Conservation (phyloP, 1,140 invertebrate genomes). For the Euglossa dilemma region DNA sequence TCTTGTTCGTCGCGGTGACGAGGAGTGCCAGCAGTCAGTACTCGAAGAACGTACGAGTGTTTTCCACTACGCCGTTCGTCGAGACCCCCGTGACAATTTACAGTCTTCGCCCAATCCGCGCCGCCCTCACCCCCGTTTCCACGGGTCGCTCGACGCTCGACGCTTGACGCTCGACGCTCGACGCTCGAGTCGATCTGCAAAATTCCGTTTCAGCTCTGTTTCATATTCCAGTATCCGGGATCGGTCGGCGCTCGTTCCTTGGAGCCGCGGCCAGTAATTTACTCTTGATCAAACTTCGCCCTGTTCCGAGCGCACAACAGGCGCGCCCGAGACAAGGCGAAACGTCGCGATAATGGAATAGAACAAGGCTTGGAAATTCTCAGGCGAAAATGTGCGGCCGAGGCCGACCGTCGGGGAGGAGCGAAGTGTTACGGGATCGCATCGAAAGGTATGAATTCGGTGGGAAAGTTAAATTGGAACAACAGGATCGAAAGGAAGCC, state of each 20-base stretch:
- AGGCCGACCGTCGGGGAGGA: background rate
- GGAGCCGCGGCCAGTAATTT: background rate
- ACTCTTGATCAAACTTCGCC: background rate
- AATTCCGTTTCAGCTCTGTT: slow-evolving; percentile 38
- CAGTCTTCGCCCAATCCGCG: background rate
- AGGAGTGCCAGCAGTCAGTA: slow-evolving; percentile 63
- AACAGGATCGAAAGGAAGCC: background rate
- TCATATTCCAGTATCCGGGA: slow-evolving; percentile 15
- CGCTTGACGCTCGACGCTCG: slow-evolving; percentile 28
- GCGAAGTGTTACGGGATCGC: no score
- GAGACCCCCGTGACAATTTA: slow-evolving; percentile 46
- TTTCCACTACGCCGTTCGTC: slow-evolving; percentile 47
- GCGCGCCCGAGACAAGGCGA: background rate
- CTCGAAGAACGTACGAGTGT: slow-evolving; percentile 57
- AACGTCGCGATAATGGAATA: background rate
- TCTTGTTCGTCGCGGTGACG: slow-evolving; percentile 33
- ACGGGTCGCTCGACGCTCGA: slow-evolving; percentile 5
- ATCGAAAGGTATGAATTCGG: background rate
- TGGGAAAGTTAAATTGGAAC: background rate
- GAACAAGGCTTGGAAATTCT: background rate
- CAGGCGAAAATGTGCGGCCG: background rate
- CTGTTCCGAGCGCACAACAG: background rate
- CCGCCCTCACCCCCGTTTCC: background rate
- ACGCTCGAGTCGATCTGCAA: slow-evolving; percentile 38
- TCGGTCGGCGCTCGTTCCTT: background rate